Conservation (phyloP, 1,140 invertebrate genomes). For the Lepidurus couesii region DNA sequence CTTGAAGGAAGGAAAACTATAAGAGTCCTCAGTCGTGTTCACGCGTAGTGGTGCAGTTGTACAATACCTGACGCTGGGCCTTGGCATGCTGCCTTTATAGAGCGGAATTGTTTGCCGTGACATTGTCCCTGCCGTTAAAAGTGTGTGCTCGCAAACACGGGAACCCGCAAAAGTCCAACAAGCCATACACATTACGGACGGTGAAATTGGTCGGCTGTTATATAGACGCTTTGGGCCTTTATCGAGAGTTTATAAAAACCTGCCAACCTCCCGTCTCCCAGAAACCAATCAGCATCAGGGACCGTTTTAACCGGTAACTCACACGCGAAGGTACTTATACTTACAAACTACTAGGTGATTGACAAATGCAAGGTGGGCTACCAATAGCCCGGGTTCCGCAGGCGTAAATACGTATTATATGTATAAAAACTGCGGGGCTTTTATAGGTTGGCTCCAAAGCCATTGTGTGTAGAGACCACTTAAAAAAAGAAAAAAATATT, state of each 20-base stretch:
- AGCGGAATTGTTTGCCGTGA: slow-evolving; percentile 11
- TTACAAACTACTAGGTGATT: not conserved
- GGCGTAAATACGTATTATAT: too few species aligned
- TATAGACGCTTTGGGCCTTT: not conserved
- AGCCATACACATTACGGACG: not conserved
- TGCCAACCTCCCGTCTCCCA: not conserved
- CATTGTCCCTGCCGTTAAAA: not conserved
- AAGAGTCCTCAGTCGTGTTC: not conserved
- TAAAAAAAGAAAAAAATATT: too few species aligned
- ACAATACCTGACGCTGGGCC: slow-evolving; percentile 7
- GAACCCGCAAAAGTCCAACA: not conserved
- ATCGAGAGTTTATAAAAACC: not conserved
- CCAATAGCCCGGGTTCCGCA: too few species aligned
- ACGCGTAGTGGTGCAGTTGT: not conserved
- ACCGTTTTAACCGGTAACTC: not conserved
- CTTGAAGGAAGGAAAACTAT: not conserved
- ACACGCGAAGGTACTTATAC: not conserved
- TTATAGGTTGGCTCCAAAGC: too few species aligned
- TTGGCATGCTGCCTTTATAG: slow-evolving; percentile 9
- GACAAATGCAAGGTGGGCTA: too few species aligned
- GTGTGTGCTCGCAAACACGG: not conserved
- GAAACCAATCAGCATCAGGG: slow-evolving; percentile 3
- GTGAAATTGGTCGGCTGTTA: not conserved
- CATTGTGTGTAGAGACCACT: too few species aligned
- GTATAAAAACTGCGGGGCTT: too few species aligned